Evolutionary conservation across 2,888 invertebrate species (phyloP).

Genomic region (Steinernema carpocapsae): DNA sequence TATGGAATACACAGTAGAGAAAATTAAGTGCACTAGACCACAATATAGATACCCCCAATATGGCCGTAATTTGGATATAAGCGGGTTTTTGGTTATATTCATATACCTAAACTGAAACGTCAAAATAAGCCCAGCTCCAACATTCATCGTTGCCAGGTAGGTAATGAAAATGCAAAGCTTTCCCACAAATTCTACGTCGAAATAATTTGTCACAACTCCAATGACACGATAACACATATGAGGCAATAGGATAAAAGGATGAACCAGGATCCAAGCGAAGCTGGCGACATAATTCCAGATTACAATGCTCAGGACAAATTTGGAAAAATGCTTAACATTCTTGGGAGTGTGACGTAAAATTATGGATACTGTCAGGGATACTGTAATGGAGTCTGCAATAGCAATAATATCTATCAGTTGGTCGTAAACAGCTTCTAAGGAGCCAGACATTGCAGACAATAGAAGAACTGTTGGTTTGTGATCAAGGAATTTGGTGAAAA

Average conservation of each 20-base stretch:
- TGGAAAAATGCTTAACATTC: not conserved
- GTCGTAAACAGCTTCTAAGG: not conserved
- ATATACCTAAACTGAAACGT: no score
- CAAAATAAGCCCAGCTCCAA: no score
- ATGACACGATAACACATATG: not conserved
- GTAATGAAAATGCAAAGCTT: no score
- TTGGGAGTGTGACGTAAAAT: not conserved
- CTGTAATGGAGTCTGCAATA: not conserved
- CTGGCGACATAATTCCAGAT: not conserved
- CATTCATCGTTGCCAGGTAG: no score
- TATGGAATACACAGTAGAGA: no score
- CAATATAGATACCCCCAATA: no score
- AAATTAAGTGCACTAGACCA: no score
- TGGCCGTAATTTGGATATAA: no score
- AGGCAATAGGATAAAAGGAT: not conserved
- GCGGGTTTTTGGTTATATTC: no score
- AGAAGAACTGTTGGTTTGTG: no score
- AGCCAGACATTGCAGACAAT: not conserved
- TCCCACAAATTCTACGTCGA: not conserved
- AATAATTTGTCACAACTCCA: not conserved
- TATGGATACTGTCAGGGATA: not conserved
- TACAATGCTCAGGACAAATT: not conserved
- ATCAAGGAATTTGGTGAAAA: no score
- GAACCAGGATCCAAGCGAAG: not conserved
- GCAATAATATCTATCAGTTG: not conserved